Evolutionary conservation across 2,888 invertebrate species (phyloP).

Genomic region (Mesorhabditis belari): DNA sequence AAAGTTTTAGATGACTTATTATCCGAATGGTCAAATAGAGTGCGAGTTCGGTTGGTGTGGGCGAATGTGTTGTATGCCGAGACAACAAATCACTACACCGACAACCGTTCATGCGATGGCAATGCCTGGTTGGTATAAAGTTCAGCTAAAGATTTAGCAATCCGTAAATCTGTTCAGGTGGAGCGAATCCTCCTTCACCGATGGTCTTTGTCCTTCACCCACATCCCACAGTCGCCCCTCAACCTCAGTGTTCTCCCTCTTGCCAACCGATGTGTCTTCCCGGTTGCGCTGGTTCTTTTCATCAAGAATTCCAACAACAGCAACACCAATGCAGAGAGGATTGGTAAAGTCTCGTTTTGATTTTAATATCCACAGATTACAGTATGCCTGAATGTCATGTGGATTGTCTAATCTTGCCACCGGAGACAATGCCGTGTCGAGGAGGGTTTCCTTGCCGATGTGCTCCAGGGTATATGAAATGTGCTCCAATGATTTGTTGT

Average conservation of each 20-base stretch:
- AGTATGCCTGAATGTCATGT: slow-evolving; percentile 32
- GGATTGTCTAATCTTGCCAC: slow-evolving; percentile 30
- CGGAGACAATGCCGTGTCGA: slow-evolving; percentile 16
- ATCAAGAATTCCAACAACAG: too few species aligned
- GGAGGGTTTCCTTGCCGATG: slow-evolving; percentile 22
- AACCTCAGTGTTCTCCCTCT: neutral
- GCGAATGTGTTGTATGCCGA: neutral
- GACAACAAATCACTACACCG: neutral
- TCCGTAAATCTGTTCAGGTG: too few species aligned
- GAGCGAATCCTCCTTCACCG: neutral
- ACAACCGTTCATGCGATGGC: neutral
- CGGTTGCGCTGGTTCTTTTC: too few species aligned
- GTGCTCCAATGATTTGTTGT: slow-evolving; percentile 27
- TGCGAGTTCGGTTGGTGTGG: neutral
- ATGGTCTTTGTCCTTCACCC: neutral
- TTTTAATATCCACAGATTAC: too few species aligned
- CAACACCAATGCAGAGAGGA: too few species aligned
- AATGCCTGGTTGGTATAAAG: neutral
- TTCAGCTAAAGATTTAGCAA: too few species aligned
- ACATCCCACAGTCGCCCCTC: neutral
- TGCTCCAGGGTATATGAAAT: slow-evolving; percentile 20
- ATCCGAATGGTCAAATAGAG: neutral
- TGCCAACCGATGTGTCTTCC: neutral
- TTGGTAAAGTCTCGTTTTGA: too few species aligned
- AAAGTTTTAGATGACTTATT: neutral